Percentiles rank a stretch among this genome's conserved stretches.
Conservation (phyloP, 2,888 invertebrate genomes). For the Cylindroiulus punctatus region DNA sequence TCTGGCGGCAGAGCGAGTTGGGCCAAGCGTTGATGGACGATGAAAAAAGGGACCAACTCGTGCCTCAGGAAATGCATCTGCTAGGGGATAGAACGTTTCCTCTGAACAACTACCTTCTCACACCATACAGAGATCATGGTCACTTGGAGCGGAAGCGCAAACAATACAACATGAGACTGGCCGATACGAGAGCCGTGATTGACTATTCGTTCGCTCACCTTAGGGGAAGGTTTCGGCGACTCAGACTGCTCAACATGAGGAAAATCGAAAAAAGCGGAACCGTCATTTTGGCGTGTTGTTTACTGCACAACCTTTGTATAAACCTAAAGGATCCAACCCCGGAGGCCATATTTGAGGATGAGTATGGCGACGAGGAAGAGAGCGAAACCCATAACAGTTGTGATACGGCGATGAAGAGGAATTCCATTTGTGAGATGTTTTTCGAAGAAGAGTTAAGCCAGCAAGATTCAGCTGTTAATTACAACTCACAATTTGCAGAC, state of each 20-base stretch:
- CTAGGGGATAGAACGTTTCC: slow-evolving; percentile 44
- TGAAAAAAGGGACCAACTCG: neutral
- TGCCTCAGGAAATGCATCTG: slow-evolving; percentile 46
- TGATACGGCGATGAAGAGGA: neutral
- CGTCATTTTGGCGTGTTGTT: slow-evolving; percentile 42
- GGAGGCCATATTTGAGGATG: neutral
- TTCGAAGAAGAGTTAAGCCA: slow-evolving; percentile 39
- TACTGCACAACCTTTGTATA: slow-evolving; percentile 53
- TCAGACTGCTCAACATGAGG: slow-evolving; percentile 21
- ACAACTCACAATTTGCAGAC: neutral
- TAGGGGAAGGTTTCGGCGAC: slow-evolving; percentile 43
- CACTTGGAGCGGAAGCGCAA: slow-evolving; percentile 42
- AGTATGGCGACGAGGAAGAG: neutral
- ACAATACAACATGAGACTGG: slow-evolving; percentile 44
- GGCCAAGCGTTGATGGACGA: neutral
- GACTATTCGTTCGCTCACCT: slow-evolving; percentile 50
- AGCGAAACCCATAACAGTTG: neutral
- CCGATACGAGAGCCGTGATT: slow-evolving; percentile 17
- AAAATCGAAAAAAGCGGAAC: slow-evolving; percentile 10
- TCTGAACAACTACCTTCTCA: slow-evolving; percentile 36
- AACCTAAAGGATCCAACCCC: slow-evolving; percentile 19
- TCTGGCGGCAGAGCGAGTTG: slow-evolving; percentile 12
- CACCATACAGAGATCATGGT: slow-evolving; percentile 46
- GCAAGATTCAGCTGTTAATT: neutral
- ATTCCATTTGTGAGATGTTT: neutral